Base-by-base conservation (phyloP, 2,888 invertebrate species). In the Liposcelis brunnea region DNA sequence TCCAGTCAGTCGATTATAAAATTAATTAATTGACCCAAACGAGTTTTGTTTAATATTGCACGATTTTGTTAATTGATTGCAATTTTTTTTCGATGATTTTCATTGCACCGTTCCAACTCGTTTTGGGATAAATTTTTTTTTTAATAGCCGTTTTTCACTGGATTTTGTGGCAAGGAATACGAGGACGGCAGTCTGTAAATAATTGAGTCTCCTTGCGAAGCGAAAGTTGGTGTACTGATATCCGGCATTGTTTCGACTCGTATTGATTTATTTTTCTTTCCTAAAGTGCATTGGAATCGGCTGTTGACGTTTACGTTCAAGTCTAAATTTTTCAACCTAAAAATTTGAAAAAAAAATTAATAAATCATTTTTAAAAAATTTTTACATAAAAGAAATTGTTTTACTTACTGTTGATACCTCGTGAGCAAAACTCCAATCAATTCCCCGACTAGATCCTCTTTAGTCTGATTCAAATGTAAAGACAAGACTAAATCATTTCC, bases 401-500 rank as follows among this genome's bases (percentile, higher is more conserved):
- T 43, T 52, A 74, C 80, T 74, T 65, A 89, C 89, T 76, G 74
- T 51, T 71, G 68, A 63, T 77, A 86, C 58, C 80, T 71, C 54
- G 80, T 76, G 56, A 79, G 76, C 4, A 93, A 65, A 45, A 82
- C 72, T 11, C 90, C 94, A 11, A 93, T 71, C 26, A 90, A 68
- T 62, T 94, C 93, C 0, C 91, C 93, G 43, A 90, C 75, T 51
- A 82, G 69, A 61, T 91, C 89, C 50, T 81, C 80, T 35, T 59
- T 59, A 26, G 55, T 57, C 43, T 50, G 54, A 42, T 43, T 53
- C 10, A 59, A 56, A 38, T 64, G 66, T 49, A 94, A 69, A 1
- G 87, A 82, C 53, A 90, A 70, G 32, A 94, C 86, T 52, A 94
- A 72, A 67, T 95, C 94, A 63, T 93, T 91, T 46, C 86, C 84